phyloP scores from a whole-genome alignment of 2,113 vertebrate genomes.

The Pygoscelis adeliae region DNA sequence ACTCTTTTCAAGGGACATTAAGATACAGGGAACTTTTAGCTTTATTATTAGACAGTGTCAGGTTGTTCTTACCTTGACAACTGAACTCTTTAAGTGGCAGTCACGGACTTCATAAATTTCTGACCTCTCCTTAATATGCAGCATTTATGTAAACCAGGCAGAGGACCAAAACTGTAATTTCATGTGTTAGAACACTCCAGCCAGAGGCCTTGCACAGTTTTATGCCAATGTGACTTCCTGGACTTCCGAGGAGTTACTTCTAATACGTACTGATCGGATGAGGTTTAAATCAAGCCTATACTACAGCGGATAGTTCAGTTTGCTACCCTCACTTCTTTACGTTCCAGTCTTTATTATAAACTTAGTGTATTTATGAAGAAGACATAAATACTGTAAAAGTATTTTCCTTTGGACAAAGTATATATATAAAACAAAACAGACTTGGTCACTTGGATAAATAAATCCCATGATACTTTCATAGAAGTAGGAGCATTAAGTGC shows the following conservation, averaged over 20 bases:
- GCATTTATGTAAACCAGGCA: background rate
- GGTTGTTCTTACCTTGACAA: background rate
- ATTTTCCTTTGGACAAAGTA: background rate
- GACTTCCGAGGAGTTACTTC: background rate
- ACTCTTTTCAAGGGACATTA: background rate
- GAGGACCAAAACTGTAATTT: background rate
- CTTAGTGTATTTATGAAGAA: background rate
- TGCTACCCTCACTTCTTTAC: background rate
- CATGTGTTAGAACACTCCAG: background rate
- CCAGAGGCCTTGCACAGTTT: background rate
- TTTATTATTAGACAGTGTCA: background rate
- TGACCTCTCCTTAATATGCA: background rate
- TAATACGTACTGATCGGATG: background rate
- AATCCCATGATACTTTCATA: background rate
- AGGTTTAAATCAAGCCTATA: background rate
- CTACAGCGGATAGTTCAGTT: background rate
- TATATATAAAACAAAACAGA: background rate
- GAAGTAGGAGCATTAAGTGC: background rate
- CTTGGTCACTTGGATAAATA: background rate
- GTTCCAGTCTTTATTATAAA: background rate
- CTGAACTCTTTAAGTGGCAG: background rate
- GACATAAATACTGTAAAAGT: background rate
- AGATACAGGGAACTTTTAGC: background rate
- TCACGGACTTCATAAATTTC: background rate
- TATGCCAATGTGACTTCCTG: background rate